These are phyloP conservation scores for Callyntrura guangdongensis DNA, from an alignment of 2,888 invertebrate species.

Conservation along the genomic window DNA sequence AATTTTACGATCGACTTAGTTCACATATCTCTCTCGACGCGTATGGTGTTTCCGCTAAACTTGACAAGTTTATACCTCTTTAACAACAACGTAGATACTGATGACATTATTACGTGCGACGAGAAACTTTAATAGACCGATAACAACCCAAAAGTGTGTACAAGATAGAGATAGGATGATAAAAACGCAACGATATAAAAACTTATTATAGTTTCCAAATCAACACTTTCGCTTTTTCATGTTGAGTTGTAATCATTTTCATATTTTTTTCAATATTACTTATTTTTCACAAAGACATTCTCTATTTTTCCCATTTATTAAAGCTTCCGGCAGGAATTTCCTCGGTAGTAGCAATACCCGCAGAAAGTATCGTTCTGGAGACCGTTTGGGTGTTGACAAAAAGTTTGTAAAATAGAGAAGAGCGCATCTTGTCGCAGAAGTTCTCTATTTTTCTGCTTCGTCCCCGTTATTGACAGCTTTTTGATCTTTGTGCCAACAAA, in stretches of 20 bases:
- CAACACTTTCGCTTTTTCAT: too few relatives aligned
- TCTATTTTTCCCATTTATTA: too few relatives aligned
- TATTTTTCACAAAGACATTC: too few relatives aligned
- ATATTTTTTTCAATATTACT: too few relatives aligned
- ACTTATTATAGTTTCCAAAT: too few relatives aligned
- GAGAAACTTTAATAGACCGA: not conserved
- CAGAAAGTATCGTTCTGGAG: too few relatives aligned
- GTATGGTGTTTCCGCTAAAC: not conserved
- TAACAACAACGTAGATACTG: too few relatives aligned
- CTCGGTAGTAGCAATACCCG: too few relatives aligned
- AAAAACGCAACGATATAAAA: too few relatives aligned
- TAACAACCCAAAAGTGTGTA: not conserved
- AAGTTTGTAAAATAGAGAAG: not conserved
- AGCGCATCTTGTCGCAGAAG: not conserved
- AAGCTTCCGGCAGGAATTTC: too few relatives aligned
- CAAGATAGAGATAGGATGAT: not conserved
- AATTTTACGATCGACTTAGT: not conserved
- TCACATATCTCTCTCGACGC: not conserved
- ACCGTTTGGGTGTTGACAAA: not conserved
- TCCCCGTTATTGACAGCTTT: constrained; percentile 19
- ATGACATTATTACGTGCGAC: not conserved
- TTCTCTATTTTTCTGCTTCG: not conserved
- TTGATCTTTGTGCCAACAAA: constrained; percentile 11
- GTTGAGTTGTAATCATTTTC: too few relatives aligned
- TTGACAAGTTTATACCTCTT: not conserved